Evolutionary conservation across 2,113 vertebrate genomes (phyloP).

Genomic region (Scomber colias): DNA sequence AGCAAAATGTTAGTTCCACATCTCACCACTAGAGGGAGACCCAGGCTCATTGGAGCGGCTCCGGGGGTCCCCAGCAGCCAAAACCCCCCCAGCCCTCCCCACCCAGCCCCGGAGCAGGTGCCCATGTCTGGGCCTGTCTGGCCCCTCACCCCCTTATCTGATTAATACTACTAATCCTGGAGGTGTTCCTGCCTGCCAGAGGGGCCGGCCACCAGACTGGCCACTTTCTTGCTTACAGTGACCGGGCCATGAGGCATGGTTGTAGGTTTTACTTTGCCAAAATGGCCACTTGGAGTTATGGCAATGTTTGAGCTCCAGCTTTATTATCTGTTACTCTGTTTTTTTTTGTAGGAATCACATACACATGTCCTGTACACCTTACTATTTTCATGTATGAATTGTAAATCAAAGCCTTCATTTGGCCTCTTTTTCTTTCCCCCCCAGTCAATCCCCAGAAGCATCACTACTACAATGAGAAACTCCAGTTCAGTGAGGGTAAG

Average conservation of each 20-base stretch:
- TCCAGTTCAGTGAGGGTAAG: slow-evolving; percentile 90
- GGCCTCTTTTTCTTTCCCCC: slow-evolving; percentile 36
- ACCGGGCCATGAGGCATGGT: slow-evolving; percentile 64
- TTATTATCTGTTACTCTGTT: slow-evolving; percentile 54
- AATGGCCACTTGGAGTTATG: slow-evolving; percentile 40
- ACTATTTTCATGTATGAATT: neutral
- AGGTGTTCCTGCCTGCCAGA: slow-evolving; percentile 88
- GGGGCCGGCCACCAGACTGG: slow-evolving; percentile 85
- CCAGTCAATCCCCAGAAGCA: slow-evolving; percentile 80
- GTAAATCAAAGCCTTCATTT: neutral
- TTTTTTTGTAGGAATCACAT: slow-evolving; percentile 40
- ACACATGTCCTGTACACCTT: neutral
- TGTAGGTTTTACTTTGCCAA: slow-evolving; percentile 70
- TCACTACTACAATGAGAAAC: slow-evolving; percentile 91
- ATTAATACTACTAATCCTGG: slow-evolving; percentile 93
- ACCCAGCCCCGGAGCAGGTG: slow-evolving; percentile 81
- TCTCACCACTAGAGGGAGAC: slow-evolving; percentile 92
- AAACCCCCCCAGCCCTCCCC: slow-evolving; percentile 18
- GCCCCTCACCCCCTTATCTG: slow-evolving; percentile 86
- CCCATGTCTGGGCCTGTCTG: slow-evolving; percentile 80
- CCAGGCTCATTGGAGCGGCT: slow-evolving; percentile 78
- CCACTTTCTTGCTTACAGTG: slow-evolving; percentile 79
- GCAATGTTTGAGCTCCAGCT: slow-evolving; percentile 80
- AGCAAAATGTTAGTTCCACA: slow-evolving; percentile 10
- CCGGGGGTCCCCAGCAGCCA: slow-evolving; percentile 64